These are phyloP conservation scores for Leptobrachium ailaonicum DNA, from an alignment of 2,113 vertebrate species.

Conservation along the genomic window DNA sequence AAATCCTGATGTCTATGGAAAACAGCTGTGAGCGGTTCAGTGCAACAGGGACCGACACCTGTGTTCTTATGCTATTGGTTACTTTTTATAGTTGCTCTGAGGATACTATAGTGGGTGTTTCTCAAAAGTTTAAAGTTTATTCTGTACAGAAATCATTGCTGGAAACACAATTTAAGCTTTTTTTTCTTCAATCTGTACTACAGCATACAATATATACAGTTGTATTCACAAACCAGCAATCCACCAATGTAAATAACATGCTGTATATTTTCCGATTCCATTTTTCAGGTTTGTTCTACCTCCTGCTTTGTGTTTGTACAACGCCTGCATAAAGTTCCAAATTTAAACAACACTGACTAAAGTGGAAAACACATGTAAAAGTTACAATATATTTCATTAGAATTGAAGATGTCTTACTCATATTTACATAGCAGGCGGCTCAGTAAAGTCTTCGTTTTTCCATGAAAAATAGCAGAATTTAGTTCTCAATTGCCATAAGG, in stretches of 20 bases:
- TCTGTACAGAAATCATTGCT: slow-evolving; percentile 8
- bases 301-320: no score
- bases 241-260: not conserved
- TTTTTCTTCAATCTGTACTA: not conserved
- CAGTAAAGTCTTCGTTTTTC: no score
- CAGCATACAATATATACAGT: not conserved
- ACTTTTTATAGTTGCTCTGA: slow-evolving; percentile 54
- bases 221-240: not conserved
- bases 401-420: no score
- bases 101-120: slow-evolving; percentile 51
- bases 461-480: no score
- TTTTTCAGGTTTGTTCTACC: no score
- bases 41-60: slow-evolving; percentile 53
- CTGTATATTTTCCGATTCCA: no score
- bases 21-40: slow-evolving; percentile 59
- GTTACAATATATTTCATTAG: no score
- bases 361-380: no score
- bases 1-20: slow-evolving; percentile 55
- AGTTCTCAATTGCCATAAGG: no score
- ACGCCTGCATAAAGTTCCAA: no score
- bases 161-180: slow-evolving; percentile 8
- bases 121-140: slow-evolving; percentile 9
- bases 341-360: no score
- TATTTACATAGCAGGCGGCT: no score
- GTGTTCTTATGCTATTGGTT: slow-evolving; percentile 52